A percentile compares a stretch with the other conserved stretches of the same genome.
Evolutionary conservation across 1,140 invertebrate genomes (phyloP).

Genomic region (Pseudoatta argentina): DNA sequence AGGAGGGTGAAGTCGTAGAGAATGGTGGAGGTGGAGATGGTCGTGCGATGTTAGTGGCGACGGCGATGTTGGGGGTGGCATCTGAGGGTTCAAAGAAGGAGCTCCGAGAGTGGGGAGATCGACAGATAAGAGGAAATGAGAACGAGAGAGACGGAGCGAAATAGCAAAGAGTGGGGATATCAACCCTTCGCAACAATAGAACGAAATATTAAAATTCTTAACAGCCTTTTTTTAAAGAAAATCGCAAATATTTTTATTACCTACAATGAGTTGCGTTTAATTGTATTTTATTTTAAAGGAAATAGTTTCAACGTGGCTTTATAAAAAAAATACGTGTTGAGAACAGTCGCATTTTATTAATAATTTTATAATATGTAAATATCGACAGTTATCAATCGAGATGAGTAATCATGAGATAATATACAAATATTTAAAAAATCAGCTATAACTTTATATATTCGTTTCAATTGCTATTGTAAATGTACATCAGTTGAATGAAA

Average conservation of each 20-base stretch:
- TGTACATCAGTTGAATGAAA: background rate
- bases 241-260: background rate
- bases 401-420: constrained; percentile 12
- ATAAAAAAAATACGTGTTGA: background rate
- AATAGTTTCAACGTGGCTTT: background rate
- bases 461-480: constrained; percentile 3
- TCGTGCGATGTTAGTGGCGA: constrained; percentile 70
- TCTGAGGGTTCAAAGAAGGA: constrained; percentile 73
- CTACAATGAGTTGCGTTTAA: background rate
- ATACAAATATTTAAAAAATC: constrained; percentile 22
- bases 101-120: constrained; percentile 72
- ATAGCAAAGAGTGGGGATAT: constrained; percentile 35
- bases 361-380: background rate
- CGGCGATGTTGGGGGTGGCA: constrained; percentile 71
- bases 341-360: background rate
- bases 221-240: background rate
- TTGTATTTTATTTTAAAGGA: background rate
- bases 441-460: constrained; percentile 2
- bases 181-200: constrained; percentile 31
- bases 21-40: constrained; percentile 67
- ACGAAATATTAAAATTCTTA: constrained; percentile 71
- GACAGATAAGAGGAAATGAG: constrained; percentile 70
- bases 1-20: constrained; percentile 72
- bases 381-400: background rate
- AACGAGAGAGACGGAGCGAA: constrained; percentile 45